Evolutionary conservation across 2,888 invertebrate genomes (phyloP).

Genomic region (Dryococelus australis): DNA sequence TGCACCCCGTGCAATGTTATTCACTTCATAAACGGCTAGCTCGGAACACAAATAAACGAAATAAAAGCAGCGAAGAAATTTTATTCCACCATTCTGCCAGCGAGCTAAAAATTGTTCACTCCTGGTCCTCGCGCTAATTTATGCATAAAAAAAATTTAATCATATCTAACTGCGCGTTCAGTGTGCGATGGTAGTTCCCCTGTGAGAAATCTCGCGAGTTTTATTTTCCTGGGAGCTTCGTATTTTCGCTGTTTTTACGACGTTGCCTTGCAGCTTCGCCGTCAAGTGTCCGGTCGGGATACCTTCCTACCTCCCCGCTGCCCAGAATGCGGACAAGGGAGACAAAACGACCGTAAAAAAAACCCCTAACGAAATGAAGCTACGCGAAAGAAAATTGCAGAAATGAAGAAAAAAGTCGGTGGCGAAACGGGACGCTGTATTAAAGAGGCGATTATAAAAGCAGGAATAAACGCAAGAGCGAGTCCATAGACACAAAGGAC

Average conservation of each 20-base stretch:
- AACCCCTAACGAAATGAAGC: not conserved
- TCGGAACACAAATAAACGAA: no score
- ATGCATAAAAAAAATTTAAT: not conserved
- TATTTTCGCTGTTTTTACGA: conserved; percentile 16
- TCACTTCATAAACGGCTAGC: no score
- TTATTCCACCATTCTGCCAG: no score
- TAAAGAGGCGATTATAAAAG: not conserved
- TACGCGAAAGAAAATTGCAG: not conserved
- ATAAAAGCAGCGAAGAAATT: no score
- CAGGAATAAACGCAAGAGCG: not conserved
- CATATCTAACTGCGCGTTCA: not conserved
- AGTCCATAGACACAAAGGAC: not conserved
- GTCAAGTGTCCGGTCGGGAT: not conserved
- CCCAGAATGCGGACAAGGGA: not conserved
- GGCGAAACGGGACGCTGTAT: not conserved
- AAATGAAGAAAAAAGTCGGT: not conserved
- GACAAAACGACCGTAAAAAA: not conserved
- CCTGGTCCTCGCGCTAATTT: no score
- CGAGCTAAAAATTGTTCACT: no score
- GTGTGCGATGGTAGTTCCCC: not conserved
- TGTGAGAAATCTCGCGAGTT: not conserved
- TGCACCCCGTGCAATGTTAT: no score
- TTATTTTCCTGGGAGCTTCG: not conserved
- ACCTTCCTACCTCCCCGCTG: not conserved
- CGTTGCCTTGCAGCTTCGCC: not conserved